Base-by-base conservation (phyloP, 2,797 vertebrate species). In the Pantherophis alleghaniensis region DNA sequence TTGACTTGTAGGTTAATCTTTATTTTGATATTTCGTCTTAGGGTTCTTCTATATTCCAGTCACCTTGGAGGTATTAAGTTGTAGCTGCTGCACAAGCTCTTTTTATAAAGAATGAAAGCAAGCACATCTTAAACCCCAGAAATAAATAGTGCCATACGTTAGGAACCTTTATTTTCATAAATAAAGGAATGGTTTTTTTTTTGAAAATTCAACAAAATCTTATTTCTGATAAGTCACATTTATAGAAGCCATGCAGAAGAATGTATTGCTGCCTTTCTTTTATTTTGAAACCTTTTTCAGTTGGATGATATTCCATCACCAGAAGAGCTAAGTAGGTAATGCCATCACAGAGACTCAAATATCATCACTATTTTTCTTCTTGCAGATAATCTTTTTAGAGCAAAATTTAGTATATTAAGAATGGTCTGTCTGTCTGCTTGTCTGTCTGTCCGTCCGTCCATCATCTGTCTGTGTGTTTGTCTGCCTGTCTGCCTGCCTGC, bases 371-470 rank as follows among this genome's bases (percentile, higher is more conserved):
- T 92, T 91, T 92, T 93, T 86, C 42, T 37, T 90, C n/a, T 42
- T 69, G 92, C 51, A 88, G 90, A 63, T 83, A 32, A 92, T 93
- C 74, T 89, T 88, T 89, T 91, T 94, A 88, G 32, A 86, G 60
- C 89, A 90, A 28, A 22, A 37, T 42, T 24, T 56, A 18, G 59
- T 37, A 88, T 47, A 26, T 5, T 22, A 26, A 61, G 18, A 69
- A 32, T 69, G n/a, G n/a, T 69, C 28, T 69, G 2, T 32, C n/a
- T 69, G 7, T 56, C 55, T 56, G 13, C 13, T 13, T 56, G 13
- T 56, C 55, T 56, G 4, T 28, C 61, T 26, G 11, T 37, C 56
- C 14, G 16, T 56, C 55, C 55, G 12, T 63, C 26, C 55, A 56
- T 60, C 59, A 56, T 56, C 55, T 56, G 3, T 56, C 55, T 56